These are phyloP conservation scores for Colletes latitarsis DNA, from an alignment of 1,140 invertebrate genomes.

Conservation along the genomic window DNA sequence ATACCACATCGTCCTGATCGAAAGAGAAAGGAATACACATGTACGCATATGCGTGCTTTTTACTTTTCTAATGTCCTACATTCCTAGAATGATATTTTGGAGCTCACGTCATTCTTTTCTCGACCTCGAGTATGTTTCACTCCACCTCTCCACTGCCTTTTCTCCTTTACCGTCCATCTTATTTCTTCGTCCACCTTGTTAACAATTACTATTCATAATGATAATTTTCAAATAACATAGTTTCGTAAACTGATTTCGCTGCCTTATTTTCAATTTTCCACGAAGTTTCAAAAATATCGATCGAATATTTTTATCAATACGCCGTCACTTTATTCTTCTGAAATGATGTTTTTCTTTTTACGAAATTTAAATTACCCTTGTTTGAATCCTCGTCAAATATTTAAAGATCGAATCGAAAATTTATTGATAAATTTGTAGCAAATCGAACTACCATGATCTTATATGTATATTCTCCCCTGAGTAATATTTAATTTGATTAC, in stretches of 20 bases:
- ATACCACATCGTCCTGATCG: conserved; percentile 30
- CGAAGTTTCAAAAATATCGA: background rate
- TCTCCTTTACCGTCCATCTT: background rate
- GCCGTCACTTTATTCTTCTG: too few relatives aligned
- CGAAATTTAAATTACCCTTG: too few relatives aligned
- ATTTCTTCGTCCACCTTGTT: conserved; percentile 7
- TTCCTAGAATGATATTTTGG: conserved; percentile 46
- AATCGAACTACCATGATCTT: too few relatives aligned
- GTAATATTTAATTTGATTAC: too few relatives aligned
- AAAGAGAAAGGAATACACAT: conserved; percentile 43
- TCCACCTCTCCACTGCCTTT: conserved; percentile 5
- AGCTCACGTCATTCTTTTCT: conserved; percentile 36
- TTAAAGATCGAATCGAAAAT: too few relatives aligned
- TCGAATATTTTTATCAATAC: too few relatives aligned
- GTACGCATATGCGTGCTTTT: conserved; percentile 28
- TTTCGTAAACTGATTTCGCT: background rate
- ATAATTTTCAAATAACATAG: background rate
- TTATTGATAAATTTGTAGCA: too few relatives aligned
- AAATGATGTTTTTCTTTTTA: too few relatives aligned
- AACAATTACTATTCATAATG: conserved; percentile 13
- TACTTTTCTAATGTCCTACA: conserved; percentile 51
- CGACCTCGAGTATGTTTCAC: conserved; percentile 39
- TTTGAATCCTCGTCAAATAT: too few relatives aligned
- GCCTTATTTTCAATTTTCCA: background rate
- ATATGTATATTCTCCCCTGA: too few relatives aligned